Conservation (phyloP, 2,888 invertebrate genomes). For the Pollenia angustigena region DNA sequence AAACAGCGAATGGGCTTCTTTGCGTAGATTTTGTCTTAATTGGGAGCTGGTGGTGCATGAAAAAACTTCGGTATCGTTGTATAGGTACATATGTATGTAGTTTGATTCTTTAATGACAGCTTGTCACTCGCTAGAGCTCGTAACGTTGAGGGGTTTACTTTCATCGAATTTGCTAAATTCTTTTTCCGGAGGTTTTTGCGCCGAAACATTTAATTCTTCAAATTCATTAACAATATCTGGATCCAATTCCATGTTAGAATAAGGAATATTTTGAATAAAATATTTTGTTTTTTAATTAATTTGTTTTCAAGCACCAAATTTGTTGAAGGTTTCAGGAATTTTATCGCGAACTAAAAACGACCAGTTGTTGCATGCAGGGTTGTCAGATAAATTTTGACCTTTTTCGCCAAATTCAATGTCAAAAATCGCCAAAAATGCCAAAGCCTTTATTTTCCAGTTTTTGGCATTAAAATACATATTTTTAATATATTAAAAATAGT, state of each 20-base stretch:
- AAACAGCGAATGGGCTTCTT: conserved; percentile 94
- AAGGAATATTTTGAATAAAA: background rate
- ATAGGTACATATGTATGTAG: too few species aligned
- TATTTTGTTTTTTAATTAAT: too few species aligned
- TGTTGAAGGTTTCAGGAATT: background rate
- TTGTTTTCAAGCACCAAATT: too few species aligned
- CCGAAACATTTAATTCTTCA: conserved; percentile 76
- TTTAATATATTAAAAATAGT: too few species aligned
- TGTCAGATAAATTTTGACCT: too few species aligned
- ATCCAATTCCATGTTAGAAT: conserved; percentile 79
- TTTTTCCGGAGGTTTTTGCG: conserved; percentile 71
- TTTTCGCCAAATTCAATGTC: too few species aligned
- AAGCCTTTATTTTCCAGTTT: too few species aligned
- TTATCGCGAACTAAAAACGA: background rate
- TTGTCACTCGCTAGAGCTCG: background rate
- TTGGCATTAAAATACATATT: too few species aligned
- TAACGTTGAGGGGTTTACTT: conserved; percentile 66
- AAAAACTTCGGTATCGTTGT: conserved; percentile 90
- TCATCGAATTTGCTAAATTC: conserved; percentile 76
- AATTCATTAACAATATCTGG: conserved; percentile 79
- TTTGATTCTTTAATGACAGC: conserved; percentile 71
- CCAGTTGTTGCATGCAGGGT: conserved; percentile 25
- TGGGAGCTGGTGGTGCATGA: conserved; percentile 90
- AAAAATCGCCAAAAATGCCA: too few species aligned
- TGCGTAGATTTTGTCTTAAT: conserved; percentile 92